Evolutionary conservation across 92 coral and sea anemone species (phyloP).

Genomic region (Nematostella vectensis): DNA sequence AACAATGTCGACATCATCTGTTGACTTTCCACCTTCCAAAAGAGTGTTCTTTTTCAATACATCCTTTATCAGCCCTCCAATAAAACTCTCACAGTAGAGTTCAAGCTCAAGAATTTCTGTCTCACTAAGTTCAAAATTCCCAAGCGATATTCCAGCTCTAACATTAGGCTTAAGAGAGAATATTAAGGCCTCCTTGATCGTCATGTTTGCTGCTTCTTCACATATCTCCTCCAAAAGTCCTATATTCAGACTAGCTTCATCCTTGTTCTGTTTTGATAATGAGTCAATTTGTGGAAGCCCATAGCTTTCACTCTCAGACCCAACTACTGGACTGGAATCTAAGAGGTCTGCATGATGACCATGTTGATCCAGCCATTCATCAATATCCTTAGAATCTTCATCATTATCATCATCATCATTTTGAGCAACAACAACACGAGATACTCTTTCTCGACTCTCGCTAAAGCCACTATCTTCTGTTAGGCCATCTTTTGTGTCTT

Average conservation of each 20-base stretch:
- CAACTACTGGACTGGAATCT: too few species aligned
- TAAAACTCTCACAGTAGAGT: conserved; percentile 66
- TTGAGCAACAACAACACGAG: background rate
- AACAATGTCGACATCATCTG: background rate
- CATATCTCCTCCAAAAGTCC: conserved; percentile 57
- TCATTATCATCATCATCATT: conserved; percentile 5
- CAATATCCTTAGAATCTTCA: background rate
- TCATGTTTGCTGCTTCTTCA: conserved; percentile 85
- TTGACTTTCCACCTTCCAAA: conserved; percentile 1
- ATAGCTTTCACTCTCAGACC: too few species aligned
- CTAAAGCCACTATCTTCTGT: conserved; percentile 1
- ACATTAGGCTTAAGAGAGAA: conserved; percentile 70
- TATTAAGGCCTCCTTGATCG: conserved; percentile 73
- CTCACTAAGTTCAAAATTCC: conserved; percentile 49
- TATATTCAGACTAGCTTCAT: conserved; percentile 7
- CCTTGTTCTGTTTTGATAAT: too few species aligned
- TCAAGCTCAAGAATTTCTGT: conserved; percentile 63
- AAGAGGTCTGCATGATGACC: too few species aligned
- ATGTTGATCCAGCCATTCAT: background rate
- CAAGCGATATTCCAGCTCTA: conserved; percentile 52
- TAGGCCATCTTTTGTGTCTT: background rate
- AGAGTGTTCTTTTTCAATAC: conserved; percentile 20
- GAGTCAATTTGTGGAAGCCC: too few species aligned
- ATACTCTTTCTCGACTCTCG: background rate
- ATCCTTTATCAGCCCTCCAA: conserved; percentile 61